phyloP scores from a whole-genome alignment of 2,888 invertebrate genomes.

The Epinotia demarniana region DNA sequence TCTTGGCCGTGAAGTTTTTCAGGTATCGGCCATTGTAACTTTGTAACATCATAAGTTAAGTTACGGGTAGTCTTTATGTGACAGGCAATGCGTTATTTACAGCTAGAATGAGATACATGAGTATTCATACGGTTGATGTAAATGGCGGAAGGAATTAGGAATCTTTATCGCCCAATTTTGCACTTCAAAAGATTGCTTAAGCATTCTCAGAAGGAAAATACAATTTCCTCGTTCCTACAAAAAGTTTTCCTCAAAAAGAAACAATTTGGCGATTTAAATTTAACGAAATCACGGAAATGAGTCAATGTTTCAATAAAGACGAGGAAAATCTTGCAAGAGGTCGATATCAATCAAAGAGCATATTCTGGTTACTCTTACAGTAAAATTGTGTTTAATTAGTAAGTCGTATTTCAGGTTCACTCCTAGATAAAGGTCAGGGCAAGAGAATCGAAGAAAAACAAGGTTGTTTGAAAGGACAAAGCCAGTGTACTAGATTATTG shows the following conservation, averaged over 20 bases:
- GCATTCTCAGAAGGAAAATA: conserved; percentile 26
- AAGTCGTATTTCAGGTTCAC: conserved; percentile 11
- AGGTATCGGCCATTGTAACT: conserved; percentile 11
- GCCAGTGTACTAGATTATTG: conserved; percentile 42
- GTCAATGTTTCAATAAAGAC: conserved; percentile 10
- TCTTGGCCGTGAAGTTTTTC: conserved; percentile 35
- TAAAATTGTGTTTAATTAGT: conserved; percentile 5
- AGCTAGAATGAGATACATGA: neutral
- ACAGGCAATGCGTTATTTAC: neutral
- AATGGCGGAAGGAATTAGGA: conserved; percentile 29
- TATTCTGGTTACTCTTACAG: neutral
- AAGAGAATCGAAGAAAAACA: conserved; percentile 33
- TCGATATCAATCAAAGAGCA: conserved; percentile 9
- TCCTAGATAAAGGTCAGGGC: conserved; percentile 25
- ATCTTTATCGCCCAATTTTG: conserved; percentile 16
- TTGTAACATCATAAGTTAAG: neutral
- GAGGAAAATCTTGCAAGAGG: conserved; percentile 9
- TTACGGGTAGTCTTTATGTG: neutral
- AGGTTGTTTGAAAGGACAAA: conserved; percentile 38
- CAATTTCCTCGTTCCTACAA: conserved; percentile 35
- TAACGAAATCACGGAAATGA: conserved; percentile 19
- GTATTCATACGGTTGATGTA: neutral
- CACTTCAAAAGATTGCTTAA: conserved; percentile 34
- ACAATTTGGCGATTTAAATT: conserved; percentile 26
- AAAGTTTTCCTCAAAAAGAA: conserved; percentile 38